Conservation (phyloP, 2,797 vertebrate species). For the Sebastes alutus region DNA sequence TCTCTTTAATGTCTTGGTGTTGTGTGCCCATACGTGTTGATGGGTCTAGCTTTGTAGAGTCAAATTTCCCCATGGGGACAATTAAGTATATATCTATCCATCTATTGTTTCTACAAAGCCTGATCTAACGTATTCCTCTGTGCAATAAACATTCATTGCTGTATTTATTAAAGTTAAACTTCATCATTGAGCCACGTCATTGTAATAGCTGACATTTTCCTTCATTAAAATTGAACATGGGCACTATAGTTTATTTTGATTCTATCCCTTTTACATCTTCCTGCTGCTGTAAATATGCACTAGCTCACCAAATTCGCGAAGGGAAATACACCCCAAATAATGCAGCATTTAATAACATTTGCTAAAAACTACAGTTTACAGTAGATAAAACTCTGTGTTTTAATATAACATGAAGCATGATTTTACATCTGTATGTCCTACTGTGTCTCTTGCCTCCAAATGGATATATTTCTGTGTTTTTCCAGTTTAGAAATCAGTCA, state of each 20-base stretch:
- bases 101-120: not conserved
- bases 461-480: not conserved
- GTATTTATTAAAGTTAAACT: not conserved
- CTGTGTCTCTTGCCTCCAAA: not conserved
- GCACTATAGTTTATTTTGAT: not conserved
- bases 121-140: not conserved
- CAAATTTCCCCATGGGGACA: not conserved
- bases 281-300: not conserved
- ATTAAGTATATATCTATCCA: not conserved
- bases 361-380: not conserved
- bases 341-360: not conserved
- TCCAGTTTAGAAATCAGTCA: not conserved
- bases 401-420: not conserved
- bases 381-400: not conserved
- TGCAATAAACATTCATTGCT: not conserved
- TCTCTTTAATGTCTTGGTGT: too few species aligned
- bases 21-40: rapidly evolving
- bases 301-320: not conserved
- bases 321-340: not conserved
- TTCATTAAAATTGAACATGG: not conserved
- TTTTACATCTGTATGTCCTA: not conserved
- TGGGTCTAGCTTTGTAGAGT: too few species aligned
- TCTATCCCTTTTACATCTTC: not conserved
- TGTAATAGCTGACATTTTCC: not conserved
- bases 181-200: not conserved